Percentiles rank a stretch among this genome's conserved stretches.
phyloP scores from a whole-genome alignment of 2,113 vertebrate genomes.

The Leucopsar rothschildi region DNA sequence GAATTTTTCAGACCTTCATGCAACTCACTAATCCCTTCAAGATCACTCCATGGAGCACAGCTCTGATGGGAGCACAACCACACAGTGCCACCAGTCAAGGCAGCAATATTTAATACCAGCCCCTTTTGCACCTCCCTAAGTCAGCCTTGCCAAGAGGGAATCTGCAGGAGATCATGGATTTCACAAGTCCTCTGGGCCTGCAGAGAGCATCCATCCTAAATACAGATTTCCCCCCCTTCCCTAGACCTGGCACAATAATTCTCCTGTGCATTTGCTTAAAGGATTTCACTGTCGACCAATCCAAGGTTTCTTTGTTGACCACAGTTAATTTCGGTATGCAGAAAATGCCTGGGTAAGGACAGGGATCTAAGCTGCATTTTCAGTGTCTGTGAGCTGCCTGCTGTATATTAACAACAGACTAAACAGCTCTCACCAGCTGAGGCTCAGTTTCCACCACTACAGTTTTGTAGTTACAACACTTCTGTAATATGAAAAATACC shows the following conservation, averaged over 20 bases:
- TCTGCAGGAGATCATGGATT: neutral
- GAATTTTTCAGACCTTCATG: neutral
- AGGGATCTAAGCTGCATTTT: neutral
- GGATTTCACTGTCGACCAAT: neutral
- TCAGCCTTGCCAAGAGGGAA: neutral
- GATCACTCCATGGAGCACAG: rapidly evolving
- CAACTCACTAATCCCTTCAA: neutral
- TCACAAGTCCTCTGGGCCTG: neutral
- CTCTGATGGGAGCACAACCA: neutral
- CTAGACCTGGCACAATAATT: neutral
- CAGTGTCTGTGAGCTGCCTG: neutral
- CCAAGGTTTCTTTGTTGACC: neutral
- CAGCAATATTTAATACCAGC: neutral
- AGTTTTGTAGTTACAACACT: neutral
- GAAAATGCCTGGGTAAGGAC: conserved; percentile 28
- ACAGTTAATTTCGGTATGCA: conserved; percentile 40
- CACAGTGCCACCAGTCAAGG: rapidly evolving
- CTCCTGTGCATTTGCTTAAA: conserved; percentile 34
- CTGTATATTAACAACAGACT: neutral
- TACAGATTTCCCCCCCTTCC: neutral
- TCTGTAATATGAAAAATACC: neutral
- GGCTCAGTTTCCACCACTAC: neutral
- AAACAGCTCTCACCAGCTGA: neutral
- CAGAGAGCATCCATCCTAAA: neutral
- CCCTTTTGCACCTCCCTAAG: neutral